Evolutionary conservation across 2,888 invertebrate genomes (phyloP).

Genomic region (Sipunculus nudus): DNA sequence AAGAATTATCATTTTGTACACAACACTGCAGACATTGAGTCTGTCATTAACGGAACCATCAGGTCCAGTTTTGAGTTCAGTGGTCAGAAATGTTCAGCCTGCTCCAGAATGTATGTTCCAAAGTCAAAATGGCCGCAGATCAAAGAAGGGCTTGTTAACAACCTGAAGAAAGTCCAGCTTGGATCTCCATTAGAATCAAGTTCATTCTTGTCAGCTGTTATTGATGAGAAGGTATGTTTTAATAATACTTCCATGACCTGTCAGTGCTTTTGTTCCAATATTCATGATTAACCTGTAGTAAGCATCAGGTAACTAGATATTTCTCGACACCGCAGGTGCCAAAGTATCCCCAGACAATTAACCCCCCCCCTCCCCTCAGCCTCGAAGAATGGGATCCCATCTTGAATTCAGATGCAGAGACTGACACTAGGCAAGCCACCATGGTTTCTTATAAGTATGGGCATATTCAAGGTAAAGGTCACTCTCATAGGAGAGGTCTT

Average conservation of each 20-base stretch:
- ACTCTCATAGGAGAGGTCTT: too few species aligned
- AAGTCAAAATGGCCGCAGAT: conserved; percentile 83
- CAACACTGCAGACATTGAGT: conserved; percentile 83
- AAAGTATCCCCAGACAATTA: too few species aligned
- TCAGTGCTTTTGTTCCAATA: too few species aligned
- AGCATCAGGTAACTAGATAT: too few species aligned
- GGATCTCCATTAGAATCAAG: conserved; percentile 80
- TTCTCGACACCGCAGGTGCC: too few species aligned
- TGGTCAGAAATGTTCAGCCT: conserved; percentile 99
- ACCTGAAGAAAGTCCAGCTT: conserved; percentile 80
- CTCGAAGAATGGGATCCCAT: too few species aligned
- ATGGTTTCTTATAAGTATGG: too few species aligned
- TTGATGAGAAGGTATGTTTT: conserved; percentile 80
- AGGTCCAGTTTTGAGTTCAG: conserved; percentile 88
- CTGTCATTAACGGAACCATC: conserved; percentile 85
- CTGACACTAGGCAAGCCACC: too few species aligned
- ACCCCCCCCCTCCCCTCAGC: too few species aligned
- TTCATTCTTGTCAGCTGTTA: conserved; percentile 92
- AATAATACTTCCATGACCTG: conserved; percentile 4
- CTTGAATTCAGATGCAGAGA: too few species aligned
- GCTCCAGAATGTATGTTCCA: conserved; percentile 96
- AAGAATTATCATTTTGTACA: conserved; percentile 99
- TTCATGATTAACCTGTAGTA: too few species aligned
- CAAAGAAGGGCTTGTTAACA: conserved; percentile 74
- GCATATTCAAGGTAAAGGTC: too few species aligned